Conservation (phyloP, 2,113 vertebrate species). For the Cyanistes caeruleus region DNA sequence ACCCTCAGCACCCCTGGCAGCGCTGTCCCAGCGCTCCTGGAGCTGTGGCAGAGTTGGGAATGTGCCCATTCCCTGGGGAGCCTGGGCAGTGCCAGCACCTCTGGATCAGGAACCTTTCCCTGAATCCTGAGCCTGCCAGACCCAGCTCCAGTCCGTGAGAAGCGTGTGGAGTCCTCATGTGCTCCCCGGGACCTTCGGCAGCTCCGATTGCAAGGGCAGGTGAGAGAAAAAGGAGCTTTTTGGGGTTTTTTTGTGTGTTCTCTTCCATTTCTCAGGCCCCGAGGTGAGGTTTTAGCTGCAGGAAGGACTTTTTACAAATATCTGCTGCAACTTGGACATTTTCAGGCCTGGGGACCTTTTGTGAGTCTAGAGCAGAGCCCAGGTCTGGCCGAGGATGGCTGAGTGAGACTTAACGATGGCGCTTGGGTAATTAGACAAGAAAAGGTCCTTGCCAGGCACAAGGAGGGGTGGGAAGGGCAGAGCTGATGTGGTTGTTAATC, state of each 20-base stretch:
- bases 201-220: accelerated
- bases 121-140: accelerated
- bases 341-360: neutral
- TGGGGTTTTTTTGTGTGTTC: no score
- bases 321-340: accelerated
- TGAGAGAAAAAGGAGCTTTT: neutral
- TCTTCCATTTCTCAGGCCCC: neutral
- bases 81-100: neutral
- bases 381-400: accelerated
- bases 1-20: neutral
- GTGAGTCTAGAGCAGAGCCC: neutral
- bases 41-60: neutral
- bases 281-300: neutral
- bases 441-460: neutral
- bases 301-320: neutral
- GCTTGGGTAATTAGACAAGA: neutral
- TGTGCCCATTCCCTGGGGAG: neutral
- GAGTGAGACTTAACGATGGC: neutral
- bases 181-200: neutral
- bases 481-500: neutral
- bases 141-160: accelerated
- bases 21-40: accelerated
- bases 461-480: neutral
- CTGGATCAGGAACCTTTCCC: neutral
- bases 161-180: accelerated